Evolutionary conservation across 2,113 vertebrate species (phyloP).

Genomic region (Malurus elegans): DNA sequence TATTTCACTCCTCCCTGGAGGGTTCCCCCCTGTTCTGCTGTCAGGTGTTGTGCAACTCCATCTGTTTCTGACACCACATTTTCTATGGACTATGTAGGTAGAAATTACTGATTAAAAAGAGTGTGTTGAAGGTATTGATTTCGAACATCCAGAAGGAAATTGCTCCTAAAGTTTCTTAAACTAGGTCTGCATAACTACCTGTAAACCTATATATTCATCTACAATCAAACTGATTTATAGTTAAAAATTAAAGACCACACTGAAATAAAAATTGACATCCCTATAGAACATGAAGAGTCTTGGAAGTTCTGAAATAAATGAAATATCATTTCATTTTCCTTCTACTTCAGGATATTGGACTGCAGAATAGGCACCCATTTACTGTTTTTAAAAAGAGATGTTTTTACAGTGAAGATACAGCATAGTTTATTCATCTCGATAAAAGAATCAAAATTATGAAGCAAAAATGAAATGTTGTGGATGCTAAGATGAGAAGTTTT

Average conservation of each 20-base stretch:
- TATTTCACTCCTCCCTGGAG: background rate
- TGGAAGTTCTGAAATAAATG: background rate
- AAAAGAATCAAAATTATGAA: background rate
- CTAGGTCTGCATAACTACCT: background rate
- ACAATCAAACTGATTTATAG: background rate
- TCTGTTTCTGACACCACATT: background rate
- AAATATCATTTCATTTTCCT: background rate
- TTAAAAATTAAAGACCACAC: background rate
- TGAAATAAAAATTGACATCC: background rate
- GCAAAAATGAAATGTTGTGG: background rate
- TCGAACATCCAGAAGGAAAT: background rate
- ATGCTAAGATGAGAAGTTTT: background rate
- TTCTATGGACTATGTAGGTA: fast-evolving
- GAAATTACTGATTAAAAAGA: background rate
- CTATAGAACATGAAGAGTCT: background rate
- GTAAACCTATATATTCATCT: background rate
- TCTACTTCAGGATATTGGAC: background rate
- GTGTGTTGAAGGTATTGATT: background rate
- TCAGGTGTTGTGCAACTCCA: background rate
- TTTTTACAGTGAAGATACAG: background rate
- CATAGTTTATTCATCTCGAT: background rate
- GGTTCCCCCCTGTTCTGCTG: background rate
- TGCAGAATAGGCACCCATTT: background rate
- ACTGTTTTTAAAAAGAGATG: background rate
- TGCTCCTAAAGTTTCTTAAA: background rate